A percentile compares a stretch with the other conserved stretches of the same genome.
Conservation (phyloP, 2,797 vertebrate genomes). For the Pipistrellus nathusii region DNA sequence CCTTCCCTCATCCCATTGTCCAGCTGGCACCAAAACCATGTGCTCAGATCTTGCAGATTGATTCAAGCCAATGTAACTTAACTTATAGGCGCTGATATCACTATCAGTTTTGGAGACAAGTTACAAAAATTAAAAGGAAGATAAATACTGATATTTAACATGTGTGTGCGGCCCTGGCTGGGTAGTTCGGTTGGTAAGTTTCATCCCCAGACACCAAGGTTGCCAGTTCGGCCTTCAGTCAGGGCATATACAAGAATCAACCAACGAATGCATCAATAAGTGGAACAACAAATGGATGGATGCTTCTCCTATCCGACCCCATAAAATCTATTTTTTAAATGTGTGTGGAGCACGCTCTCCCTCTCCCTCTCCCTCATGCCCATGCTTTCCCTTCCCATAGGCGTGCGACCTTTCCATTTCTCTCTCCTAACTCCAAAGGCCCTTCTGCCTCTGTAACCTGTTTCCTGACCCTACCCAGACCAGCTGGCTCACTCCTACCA, state of each 20-base stretch:
- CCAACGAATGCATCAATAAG: neutral
- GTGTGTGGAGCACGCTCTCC: neutral
- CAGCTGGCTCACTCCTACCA: neutral
- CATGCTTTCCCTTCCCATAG: neutral
- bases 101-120: slow-evolving; percentile 16
- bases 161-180: neutral
- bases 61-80: neutral
- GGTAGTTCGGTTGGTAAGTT: neutral
- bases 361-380: neutral
- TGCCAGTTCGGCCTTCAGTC: neutral
- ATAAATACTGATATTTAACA: slow-evolving; percentile 11
- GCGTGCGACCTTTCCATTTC: neutral
- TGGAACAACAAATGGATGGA: neutral
- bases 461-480: neutral
- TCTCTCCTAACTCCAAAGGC: neutral
- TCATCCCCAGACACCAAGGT: neutral
- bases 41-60: neutral
- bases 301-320: neutral
- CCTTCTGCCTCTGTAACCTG: neutral
- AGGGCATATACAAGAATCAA: neutral
- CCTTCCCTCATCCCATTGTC: neutral
- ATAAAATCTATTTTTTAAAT: neutral
- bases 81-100: neutral
- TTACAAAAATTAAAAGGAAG: neutral
- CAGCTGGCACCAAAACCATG: neutral